Evolutionary conservation across 2,797 vertebrate species (phyloP).

Genomic region (Mormyrops boulengeri): DNA sequence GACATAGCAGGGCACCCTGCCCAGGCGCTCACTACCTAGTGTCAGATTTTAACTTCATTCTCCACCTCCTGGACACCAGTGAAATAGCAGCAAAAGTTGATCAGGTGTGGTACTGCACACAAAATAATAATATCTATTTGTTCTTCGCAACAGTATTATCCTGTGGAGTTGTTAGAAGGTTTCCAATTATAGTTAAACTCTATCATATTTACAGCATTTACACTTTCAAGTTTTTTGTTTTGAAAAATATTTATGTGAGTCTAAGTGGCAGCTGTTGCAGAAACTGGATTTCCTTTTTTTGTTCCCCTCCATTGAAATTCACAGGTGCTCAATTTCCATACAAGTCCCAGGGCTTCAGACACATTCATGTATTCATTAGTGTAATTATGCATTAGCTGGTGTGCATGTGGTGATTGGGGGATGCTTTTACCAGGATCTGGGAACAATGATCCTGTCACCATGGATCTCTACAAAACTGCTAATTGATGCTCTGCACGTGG

Average conservation of each 20-base stretch:
- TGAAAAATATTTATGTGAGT: conserved; percentile 6
- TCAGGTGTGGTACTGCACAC: conserved; percentile 80
- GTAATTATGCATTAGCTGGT: conserved; percentile 13
- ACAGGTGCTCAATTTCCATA: conserved; percentile 24
- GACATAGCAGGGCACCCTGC: conserved; percentile 60
- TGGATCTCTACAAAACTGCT: background rate
- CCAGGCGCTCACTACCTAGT: conserved; percentile 79
- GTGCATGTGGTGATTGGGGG: background rate
- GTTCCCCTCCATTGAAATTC: conserved; percentile 11
- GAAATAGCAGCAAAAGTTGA: conserved; percentile 67
- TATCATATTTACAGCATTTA: background rate
- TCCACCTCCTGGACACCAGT: conserved; percentile 63
- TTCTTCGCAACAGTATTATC: background rate
- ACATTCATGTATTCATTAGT: conserved; percentile 15
- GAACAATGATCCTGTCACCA: background rate
- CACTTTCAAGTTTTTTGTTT: background rate
- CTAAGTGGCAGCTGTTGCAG: conserved; percentile 6
- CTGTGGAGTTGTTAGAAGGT: background rate
- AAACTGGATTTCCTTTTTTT: background rate
- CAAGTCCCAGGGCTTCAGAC: background rate
- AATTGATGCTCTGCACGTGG: background rate
- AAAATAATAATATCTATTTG: conserved; percentile 57
- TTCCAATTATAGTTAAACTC: background rate
- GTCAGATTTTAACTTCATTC: conserved; percentile 74
- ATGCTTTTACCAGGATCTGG: background rate